A percentile compares a stretch with the other conserved stretches of the same genome.
Conservation (phyloP, 64 coral and sea anemone species). For the Anthopleura sola region DNA sequence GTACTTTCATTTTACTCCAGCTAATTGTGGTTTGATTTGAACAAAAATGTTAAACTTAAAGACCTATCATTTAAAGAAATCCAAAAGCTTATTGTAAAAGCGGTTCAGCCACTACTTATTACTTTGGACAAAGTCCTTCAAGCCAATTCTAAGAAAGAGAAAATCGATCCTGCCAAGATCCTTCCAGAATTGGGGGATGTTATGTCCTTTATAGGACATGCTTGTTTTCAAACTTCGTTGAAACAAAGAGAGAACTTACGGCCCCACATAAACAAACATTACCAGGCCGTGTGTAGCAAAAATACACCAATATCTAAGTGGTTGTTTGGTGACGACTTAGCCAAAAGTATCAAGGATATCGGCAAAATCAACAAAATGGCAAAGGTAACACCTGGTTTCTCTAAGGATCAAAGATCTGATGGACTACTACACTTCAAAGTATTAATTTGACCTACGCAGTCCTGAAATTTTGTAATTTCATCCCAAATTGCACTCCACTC, state of each 20-base stretch:
- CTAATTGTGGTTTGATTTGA: constrained; percentile 22
- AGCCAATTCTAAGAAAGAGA: neutral
- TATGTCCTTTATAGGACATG: constrained; percentile 6
- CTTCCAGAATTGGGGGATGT: neutral
- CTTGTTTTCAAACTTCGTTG: neutral
- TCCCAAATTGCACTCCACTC: too few relatives aligned
- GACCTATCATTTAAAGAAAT: constrained; percentile 16
- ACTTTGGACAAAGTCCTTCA: neutral
- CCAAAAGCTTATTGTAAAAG: neutral
- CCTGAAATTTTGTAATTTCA: too few relatives aligned
- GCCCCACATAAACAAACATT: constrained; percentile 1
- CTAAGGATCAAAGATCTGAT: too few relatives aligned
- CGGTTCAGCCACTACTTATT: neutral
- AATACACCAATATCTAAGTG: neutral
- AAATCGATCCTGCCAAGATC: neutral
- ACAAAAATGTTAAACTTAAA: neutral
- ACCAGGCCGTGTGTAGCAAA: constrained; percentile 23
- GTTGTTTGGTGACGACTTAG: constrained; percentile 3
- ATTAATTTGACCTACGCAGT: too few relatives aligned
- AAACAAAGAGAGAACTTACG: neutral
- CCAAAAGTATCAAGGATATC: constrained; percentile 26
- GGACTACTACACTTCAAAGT: too few relatives aligned
- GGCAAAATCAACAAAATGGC: constrained; percentile 18
- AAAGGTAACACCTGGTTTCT: constrained; percentile 10
- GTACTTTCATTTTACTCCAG: too few relatives aligned